Evolutionary conservation across 2,888 invertebrate genomes (phyloP).

Genomic region (Melipona beecheii): DNA sequence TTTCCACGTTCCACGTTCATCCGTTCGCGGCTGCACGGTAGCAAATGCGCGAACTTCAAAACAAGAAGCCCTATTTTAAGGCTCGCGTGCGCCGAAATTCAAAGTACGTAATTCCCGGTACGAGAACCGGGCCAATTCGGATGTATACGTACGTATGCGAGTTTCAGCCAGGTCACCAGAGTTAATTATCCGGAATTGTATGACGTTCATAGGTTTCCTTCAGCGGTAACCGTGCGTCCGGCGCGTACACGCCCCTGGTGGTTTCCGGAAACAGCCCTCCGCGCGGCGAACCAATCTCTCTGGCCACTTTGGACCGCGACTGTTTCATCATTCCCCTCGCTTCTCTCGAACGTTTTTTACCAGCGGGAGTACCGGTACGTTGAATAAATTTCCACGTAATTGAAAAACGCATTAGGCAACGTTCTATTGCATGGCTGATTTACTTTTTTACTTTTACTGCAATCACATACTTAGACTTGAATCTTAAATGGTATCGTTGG

Average conservation of each 20-base stretch:
- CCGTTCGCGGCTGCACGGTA: background rate
- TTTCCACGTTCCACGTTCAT: too few relatives aligned
- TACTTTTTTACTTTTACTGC: background rate
- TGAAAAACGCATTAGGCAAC: background rate
- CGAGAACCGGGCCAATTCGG: background rate
- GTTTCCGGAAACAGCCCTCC: constrained; percentile 83
- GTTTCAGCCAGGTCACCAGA: background rate
- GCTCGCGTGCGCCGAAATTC: background rate
- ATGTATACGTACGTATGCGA: background rate
- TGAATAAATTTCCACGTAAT: background rate
- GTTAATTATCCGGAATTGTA: constrained; percentile 43
- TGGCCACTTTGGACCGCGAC: constrained; percentile 93
- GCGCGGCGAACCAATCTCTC: constrained; percentile 89
- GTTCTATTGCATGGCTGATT: background rate
- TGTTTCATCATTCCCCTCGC: constrained; percentile 97
- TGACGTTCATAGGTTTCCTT: constrained; percentile 81
- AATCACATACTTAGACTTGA: too few relatives aligned
- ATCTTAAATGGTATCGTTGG: too few relatives aligned
- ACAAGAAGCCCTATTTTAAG: constrained; percentile 2
- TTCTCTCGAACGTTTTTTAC: constrained; percentile 94
- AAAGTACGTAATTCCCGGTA: background rate
- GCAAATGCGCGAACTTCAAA: background rate
- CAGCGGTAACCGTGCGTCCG: constrained; percentile 79
- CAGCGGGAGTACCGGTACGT: constrained; percentile 93
- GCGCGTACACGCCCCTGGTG: constrained; percentile 80